Evolutionary conservation across 2,797 vertebrate species (phyloP), one percentile per base, ranked within the genome.

Genomic region (Siniperca scherzeri): DNA sequence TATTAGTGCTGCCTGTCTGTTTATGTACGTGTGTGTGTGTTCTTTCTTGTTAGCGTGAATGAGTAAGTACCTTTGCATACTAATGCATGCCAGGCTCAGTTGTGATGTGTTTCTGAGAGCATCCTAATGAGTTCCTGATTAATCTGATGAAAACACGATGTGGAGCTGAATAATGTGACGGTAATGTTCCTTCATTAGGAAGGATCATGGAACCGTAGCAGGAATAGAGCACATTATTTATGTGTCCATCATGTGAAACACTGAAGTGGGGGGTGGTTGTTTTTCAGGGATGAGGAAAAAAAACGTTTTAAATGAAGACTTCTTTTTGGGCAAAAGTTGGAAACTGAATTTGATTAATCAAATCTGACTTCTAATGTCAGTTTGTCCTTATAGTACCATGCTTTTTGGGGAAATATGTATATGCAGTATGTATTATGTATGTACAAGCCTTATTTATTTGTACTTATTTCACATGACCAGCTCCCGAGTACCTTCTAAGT

Each of bases 21-120:
- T 50, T 85, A 33, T 19, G 25, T 71, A 33, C 69, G 57, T 78
- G 6, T 81, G 40, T 81, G 40, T 38, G 60, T 60, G 65, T 53
- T 27, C 6, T 10, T 46, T 40, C 33, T 64, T 36, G 52, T 56
- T 25, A 12, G 10, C 0, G 14, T 50, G 42, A 77, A 64, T 69
- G 61, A 77, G 13, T 64, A 16, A 76, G 79, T n/a, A 82, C 44
- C 64, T 77, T 82, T 89, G 77, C 88, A 87, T 78, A 69, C 84
- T 88, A 81, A 91, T 87, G 48, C 10, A 0, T 69, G n/a, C 4
- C 2, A 62, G 60, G 36, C 64, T 61, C 25, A 4, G 44, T 46
- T 42, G 46, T 56, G 64, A 59, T 69, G 74, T n/a, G 65, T 82
- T 52, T 19, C 25, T 66, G 44, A 77, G 75, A 57, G 71, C 61